Base-by-base conservation (phyloP, 2,113 vertebrate genomes). In the Puntigrus tetrazona region DNA sequence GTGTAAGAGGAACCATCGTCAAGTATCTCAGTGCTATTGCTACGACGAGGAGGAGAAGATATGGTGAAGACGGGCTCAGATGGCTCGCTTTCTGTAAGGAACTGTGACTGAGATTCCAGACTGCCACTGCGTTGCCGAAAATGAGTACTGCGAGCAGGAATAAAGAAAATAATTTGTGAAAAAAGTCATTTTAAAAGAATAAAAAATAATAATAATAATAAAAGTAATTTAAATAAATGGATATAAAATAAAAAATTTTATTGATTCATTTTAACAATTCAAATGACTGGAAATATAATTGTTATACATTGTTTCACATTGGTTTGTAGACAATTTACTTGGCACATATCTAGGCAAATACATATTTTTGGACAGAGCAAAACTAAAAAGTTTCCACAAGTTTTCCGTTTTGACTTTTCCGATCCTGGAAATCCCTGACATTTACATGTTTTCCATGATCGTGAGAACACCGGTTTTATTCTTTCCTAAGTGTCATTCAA, bases 1-100 rank as follows among this genome's bases (percentile, higher is more conserved):
- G 97, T 99, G 92, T 97, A 97, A 83, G 98, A 99, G 0, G 97
- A 99, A 0, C 96, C 96, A 0, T 99, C 98, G 0, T 99, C 97
- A 0, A 99, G 95, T 86, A 98, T 90, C 89, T 99, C 98, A 0
- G 97, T 98, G 93, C 98, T 99, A 93, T 95, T 98, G 92, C 97
- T 99, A 70, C 97, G 95, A 45, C 96, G 95, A 55, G 95, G 92
- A 7, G 94, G 92, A 0, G 92, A 91, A 0, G 92, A 91, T 27
- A 96, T 89, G 25, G 92, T 86, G 81, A 95, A 95, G 1, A 94
- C 36, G 3, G 95, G 90, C 79, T 92, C 90, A 0, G 95, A 92
- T 0, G 84, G 89, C 3, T 96, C 94, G 0, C 88, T 4, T 55
- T 97, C 97, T 0, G 94, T 86, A 2, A 94, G 76, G 55, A 96